These are phyloP conservation scores for Popillia japonica DNA, from an alignment of 1,140 invertebrate species.

Conservation along the genomic window DNA sequence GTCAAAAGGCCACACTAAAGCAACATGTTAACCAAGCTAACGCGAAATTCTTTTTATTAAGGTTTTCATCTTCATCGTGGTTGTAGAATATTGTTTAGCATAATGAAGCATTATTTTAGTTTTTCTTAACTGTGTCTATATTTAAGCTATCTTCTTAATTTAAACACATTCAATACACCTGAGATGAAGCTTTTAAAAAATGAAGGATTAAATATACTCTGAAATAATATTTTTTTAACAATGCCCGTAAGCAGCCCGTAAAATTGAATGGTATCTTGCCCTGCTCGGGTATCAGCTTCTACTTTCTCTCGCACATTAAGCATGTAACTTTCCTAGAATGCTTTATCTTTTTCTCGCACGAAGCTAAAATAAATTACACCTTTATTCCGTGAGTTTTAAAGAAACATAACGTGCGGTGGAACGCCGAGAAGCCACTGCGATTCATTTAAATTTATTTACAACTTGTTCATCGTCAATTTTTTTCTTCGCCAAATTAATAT, in stretches of 20 bases:
- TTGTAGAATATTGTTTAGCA: too few relatives aligned
- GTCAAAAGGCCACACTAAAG: too few relatives aligned
- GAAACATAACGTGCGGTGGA: not conserved
- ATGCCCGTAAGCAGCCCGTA: not conserved
- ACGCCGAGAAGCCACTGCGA: not conserved
- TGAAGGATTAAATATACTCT: too few relatives aligned
- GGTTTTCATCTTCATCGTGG: too few relatives aligned
- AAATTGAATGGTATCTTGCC: slow-evolving; percentile 9
- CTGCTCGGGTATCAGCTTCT: not conserved
- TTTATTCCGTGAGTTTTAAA: slow-evolving; percentile 32
- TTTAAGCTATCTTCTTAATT: too few relatives aligned
- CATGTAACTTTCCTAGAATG: not conserved
- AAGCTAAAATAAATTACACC: slow-evolving; percentile 20
- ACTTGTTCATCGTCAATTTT: not conserved
- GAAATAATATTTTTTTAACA: not conserved
- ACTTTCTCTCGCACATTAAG: not conserved
- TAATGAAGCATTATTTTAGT: too few relatives aligned
- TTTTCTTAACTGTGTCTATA: too few relatives aligned
- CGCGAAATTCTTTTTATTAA: too few relatives aligned
- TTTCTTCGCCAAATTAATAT: slow-evolving; percentile 8
- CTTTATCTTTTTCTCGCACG: slow-evolving; percentile 16
- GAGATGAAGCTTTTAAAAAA: too few relatives aligned
- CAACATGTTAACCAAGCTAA: too few relatives aligned
- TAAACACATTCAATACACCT: too few relatives aligned
- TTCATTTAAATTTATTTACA: slow-evolving; percentile 33